Percentiles rank a stretch among this genome's conserved stretches.
Evolutionary conservation across 1,140 invertebrate species (phyloP).

Genomic region (Psix sp.): DNA sequence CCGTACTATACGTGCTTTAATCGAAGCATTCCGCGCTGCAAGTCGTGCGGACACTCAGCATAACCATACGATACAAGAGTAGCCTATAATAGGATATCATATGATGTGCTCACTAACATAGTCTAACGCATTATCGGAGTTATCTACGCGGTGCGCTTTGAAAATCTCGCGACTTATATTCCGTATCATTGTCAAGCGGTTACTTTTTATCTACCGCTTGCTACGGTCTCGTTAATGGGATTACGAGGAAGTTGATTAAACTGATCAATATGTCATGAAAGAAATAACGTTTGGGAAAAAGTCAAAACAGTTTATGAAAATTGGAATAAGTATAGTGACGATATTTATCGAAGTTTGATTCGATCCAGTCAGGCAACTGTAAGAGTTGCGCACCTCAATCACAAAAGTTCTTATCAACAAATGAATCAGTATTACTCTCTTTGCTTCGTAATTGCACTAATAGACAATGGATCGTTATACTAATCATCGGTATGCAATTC

Average conservation of each 20-base stretch:
- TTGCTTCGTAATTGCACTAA: constrained; percentile 44
- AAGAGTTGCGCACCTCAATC: constrained; percentile 19
- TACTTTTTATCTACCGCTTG: neutral
- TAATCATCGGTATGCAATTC: constrained; percentile 68
- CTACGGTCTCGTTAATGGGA: neutral
- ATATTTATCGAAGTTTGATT: too few relatives aligned
- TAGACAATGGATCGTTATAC: constrained; percentile 73
- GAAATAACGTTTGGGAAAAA: too few relatives aligned
- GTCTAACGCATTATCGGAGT: constrained; percentile 20
- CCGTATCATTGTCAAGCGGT: constrained; percentile 1
- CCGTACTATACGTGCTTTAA: constrained; percentile 68
- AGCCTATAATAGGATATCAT: constrained; percentile 33
- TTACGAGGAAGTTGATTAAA: too few relatives aligned
- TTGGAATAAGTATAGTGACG: too few relatives aligned
- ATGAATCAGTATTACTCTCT: constrained; percentile 48
- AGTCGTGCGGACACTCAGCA: constrained; percentile 54
- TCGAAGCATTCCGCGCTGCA: constrained; percentile 55
- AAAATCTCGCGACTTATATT: neutral
- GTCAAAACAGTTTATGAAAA: too few relatives aligned
- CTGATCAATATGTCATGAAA: too few relatives aligned
- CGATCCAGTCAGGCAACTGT: constrained; percentile 2
- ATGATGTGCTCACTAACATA: constrained; percentile 34
- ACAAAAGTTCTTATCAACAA: constrained; percentile 45
- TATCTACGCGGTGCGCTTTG: constrained; percentile 6
- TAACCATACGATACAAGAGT: constrained; percentile 22